These are phyloP conservation scores for Leptopilina syphax DNA, from an alignment of 2,888 invertebrate species.

Conservation along the genomic window DNA sequence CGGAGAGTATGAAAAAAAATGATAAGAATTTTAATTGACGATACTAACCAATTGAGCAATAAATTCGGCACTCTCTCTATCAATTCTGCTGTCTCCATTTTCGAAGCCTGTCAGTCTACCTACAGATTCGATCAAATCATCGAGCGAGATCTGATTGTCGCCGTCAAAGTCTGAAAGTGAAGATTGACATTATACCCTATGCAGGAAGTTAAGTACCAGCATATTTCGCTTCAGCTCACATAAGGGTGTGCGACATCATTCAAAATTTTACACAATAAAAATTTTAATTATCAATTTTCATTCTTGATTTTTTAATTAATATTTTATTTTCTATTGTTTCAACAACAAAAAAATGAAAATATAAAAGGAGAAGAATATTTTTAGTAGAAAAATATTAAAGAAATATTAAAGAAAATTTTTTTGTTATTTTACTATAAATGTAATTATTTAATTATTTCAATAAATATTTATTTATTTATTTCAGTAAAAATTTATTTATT, in stretches of 20 bases:
- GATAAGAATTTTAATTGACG: slow-evolving; percentile 14
- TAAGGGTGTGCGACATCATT: background rate
- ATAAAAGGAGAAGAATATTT: no score
- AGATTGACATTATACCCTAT: slow-evolving; percentile 46
- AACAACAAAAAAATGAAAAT: no score
- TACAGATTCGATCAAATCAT: slow-evolving; percentile 79
- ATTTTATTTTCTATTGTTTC: no score
- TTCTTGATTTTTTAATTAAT: no score
- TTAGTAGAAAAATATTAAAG: no score
- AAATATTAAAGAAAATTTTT: no score
- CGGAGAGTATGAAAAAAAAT: background rate
- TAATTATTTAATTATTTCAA: no score
- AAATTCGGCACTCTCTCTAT: slow-evolving; percentile 77
- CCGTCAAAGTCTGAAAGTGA: slow-evolving; percentile 80
- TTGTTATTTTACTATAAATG: no score
- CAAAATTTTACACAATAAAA: background rate
- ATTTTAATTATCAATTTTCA: no score
- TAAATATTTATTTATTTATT: no score
- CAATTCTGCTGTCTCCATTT: slow-evolving; percentile 72
- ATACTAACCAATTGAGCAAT: slow-evolving; percentile 80
- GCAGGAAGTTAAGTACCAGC: slow-evolving; percentile 18
- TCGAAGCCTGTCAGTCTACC: slow-evolving; percentile 78
- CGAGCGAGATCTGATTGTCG: slow-evolving; percentile 80
- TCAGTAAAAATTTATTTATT: no score
- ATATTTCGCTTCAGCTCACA: slow-evolving; percentile 22